Percentiles rank a stretch among this genome's conserved stretches.
Conservation (phyloP, 2,113 vertebrate genomes). For the Hiodon tergisus region DNA sequence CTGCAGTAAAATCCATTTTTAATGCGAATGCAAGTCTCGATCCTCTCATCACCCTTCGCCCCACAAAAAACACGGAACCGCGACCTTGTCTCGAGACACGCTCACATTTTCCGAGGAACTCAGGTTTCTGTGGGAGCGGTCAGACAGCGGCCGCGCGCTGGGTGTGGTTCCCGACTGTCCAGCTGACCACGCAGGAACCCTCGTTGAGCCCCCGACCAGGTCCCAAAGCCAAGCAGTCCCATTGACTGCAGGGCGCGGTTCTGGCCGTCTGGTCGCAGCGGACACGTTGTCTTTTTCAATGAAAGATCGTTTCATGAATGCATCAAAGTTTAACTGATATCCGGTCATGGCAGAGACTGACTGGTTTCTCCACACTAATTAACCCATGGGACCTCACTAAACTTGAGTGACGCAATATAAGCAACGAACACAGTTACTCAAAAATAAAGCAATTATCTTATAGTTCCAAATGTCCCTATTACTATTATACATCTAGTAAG, state of each 20-base stretch:
- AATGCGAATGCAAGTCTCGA: constrained; percentile 39
- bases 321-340: background rate
- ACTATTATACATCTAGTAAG: too few species aligned
- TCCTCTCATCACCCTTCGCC: background rate
- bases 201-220: constrained; percentile 6
- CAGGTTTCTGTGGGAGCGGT: constrained; percentile 55
- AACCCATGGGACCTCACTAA: too few species aligned
- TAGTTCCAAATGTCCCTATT: too few species aligned
- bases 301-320: background rate
- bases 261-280: background rate
- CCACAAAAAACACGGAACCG: constrained; percentile 6
- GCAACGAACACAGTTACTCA: too few species aligned
- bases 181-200: constrained; percentile 50
- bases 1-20: constrained; percentile 60
- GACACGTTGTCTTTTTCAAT: background rate
- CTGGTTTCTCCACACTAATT: too few species aligned
- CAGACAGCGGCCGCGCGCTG: constrained; percentile 56
- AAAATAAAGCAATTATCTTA: too few species aligned
- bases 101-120: constrained; percentile 44
- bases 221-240: too few species aligned
- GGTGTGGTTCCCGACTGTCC: constrained; percentile 53
- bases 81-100: constrained; percentile 38
- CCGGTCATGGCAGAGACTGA: background rate
- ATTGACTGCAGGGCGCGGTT: too few species aligned
- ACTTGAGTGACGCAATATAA: too few species aligned